phyloP scores from a whole-genome alignment of 2,888 invertebrate genomes.

The Achlya flavicornis region DNA sequence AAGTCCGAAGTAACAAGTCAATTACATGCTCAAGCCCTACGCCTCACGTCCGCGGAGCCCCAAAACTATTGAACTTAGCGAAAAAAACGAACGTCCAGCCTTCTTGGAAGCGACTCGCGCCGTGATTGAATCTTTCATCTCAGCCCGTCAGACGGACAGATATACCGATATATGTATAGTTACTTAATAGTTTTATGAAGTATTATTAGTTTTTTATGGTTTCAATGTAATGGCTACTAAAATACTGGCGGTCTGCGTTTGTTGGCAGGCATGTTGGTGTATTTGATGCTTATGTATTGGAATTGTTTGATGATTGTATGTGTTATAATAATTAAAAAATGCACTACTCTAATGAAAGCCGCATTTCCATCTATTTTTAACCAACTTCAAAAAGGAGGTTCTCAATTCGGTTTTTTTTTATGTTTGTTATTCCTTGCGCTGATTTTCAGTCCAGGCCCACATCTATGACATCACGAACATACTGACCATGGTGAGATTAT shows the following conservation, averaged over 20 bases:
- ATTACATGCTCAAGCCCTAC: constrained; percentile 21
- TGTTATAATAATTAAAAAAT: background rate
- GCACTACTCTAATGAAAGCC: background rate
- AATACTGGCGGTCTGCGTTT: constrained; percentile 12
- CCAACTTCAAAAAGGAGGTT: too few relatives aligned
- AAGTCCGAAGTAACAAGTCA: constrained; percentile 25
- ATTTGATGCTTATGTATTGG: background rate
- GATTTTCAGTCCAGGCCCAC: too few relatives aligned
- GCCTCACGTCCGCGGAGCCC: constrained; percentile 40
- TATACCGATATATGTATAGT: constrained; percentile 53
- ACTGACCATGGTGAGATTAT: too few relatives aligned
- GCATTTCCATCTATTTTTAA: too few relatives aligned
- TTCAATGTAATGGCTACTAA: constrained; percentile 30
- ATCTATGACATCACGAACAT: too few relatives aligned
- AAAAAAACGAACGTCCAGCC: constrained; percentile 52
- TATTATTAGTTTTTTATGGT: constrained; percentile 53
- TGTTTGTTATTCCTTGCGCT: too few relatives aligned
- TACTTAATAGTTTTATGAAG: constrained; percentile 56
- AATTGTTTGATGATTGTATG: background rate
- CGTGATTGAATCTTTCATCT: constrained; percentile 79
- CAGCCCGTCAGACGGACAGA: constrained; percentile 52
- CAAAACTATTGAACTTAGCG: constrained; percentile 58
- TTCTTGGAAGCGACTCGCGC: constrained; percentile 69
- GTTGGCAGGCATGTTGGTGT: background rate
- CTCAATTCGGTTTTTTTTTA: too few relatives aligned